These are phyloP conservation scores for Trileptium ribeirensis DNA, from an alignment of 2,888 invertebrate species.

Conservation along the genomic window DNA sequence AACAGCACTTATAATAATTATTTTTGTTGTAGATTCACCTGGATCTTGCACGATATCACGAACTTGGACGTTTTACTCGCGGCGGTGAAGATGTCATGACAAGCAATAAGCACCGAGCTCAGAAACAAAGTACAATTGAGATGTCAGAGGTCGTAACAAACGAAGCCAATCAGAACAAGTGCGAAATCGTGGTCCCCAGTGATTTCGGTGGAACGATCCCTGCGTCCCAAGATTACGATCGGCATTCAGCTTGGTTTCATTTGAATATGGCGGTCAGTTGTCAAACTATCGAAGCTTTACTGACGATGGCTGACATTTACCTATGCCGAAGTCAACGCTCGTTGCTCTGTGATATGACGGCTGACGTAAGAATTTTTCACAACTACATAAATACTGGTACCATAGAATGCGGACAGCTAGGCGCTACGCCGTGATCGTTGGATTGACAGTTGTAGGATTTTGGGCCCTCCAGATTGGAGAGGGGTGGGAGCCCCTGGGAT, in stretches of 20 bases:
- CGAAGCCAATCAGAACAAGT: conserved; percentile 25
- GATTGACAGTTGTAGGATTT: too few species aligned
- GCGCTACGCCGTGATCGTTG: too few species aligned
- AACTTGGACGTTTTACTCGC: conserved; percentile 56
- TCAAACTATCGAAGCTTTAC: conserved; percentile 57
- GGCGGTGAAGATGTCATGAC: too few species aligned
- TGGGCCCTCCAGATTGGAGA: too few species aligned
- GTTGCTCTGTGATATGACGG: neutral
- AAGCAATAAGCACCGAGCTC: neutral
- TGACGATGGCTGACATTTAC: conserved; percentile 56
- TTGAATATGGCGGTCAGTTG: conserved; percentile 57
- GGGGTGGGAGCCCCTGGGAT: too few species aligned
- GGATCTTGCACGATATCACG: conserved; percentile 59
- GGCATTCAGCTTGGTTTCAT: conserved; percentile 57
- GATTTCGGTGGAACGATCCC: conserved; percentile 37
- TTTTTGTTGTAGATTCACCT: conserved; percentile 57
- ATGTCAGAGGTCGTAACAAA: neutral
- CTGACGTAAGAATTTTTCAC: neutral
- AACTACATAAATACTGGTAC: too few species aligned
- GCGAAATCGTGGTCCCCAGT: conserved; percentile 22
- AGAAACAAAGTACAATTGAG: conserved; percentile 28
- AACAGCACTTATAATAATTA: too few species aligned
- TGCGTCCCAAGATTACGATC: conserved; percentile 55
- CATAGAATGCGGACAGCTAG: too few species aligned
- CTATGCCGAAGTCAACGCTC: conserved; percentile 46